Evolutionary conservation across 2,113 vertebrate species (phyloP).

Genomic region (Megatriorchis doriae): DNA sequence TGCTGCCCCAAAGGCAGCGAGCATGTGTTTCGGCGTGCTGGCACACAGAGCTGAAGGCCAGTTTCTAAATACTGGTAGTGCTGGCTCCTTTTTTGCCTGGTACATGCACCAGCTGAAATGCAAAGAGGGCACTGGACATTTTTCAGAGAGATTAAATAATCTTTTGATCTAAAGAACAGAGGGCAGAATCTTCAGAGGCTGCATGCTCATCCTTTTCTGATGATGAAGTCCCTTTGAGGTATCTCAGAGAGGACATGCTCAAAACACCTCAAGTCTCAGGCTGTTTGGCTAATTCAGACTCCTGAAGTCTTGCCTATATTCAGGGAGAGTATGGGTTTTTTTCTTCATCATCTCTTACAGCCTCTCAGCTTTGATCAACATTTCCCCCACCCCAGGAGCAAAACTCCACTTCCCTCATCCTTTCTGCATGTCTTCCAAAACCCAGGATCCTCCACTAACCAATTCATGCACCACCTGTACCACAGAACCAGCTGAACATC

Average conservation of each 20-base stretch:
- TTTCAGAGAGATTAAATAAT: slow-evolving; percentile 37
- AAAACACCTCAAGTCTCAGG: neutral
- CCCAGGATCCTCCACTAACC: neutral
- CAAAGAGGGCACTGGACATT: neutral
- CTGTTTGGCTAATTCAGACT: neutral
- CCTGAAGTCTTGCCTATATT: neutral
- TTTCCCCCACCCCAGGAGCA: neutral
- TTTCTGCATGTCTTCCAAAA: neutral
- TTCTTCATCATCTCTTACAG: neutral
- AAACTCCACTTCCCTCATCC: neutral
- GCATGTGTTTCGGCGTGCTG: neutral
- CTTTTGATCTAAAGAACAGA: slow-evolving; percentile 42
- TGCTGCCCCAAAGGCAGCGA: neutral
- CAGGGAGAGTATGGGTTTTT: neutral
- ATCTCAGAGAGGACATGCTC: neutral
- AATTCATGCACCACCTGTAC: neutral
- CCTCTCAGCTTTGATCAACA: neutral
- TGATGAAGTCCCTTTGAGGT: slow-evolving; percentile 5
- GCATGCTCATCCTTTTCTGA: neutral
- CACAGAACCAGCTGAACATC: neutral
- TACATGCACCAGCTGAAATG: neutral
- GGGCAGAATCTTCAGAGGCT: slow-evolving; percentile 5
- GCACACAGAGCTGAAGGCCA: neutral
- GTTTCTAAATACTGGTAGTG: neutral
- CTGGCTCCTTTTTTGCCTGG: neutral